phyloP scores from a whole-genome alignment of 2,888 invertebrate genomes.

The Cosmia pyralina region DNA sequence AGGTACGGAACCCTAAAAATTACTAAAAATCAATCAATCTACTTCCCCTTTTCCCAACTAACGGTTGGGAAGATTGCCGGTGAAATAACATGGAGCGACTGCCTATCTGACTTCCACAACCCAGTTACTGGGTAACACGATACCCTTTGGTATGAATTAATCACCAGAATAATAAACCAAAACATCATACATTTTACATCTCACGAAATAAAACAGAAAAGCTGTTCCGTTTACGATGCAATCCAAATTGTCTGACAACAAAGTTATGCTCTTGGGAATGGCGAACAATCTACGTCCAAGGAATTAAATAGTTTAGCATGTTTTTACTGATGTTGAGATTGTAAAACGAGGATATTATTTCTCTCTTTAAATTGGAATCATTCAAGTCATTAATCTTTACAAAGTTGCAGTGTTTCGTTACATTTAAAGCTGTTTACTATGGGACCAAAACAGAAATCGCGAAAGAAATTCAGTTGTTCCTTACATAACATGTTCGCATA shows the following conservation, averaged over 20 bases:
- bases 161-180: neutral
- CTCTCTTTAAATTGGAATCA: slow-evolving; percentile 9
- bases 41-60: no score
- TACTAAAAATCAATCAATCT: no score
- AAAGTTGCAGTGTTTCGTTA: slow-evolving; percentile 5
- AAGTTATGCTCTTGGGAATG: slow-evolving; percentile 28
- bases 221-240: slow-evolving; percentile 39
- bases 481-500: no score
- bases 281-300: slow-evolving; percentile 41
- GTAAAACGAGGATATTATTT: slow-evolving; percentile 18
- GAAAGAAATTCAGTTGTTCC: no score
- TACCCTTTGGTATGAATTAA: neutral
- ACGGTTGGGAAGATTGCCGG: no score
- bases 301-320: slow-evolving; percentile 39
- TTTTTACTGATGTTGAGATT: slow-evolving; percentile 33
- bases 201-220: slow-evolving; percentile 41
- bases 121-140: no score
- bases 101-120: no score
- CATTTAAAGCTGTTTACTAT: no score
- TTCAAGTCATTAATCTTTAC: slow-evolving; percentile 18
- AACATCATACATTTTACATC: slow-evolving; percentile 40
- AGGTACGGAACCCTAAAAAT: no score
- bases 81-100: no score
- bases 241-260: slow-evolving; percentile 30
- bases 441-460: no score